Conservation (phyloP, 2,888 invertebrate species). For the Druceiella hillmani region DNA sequence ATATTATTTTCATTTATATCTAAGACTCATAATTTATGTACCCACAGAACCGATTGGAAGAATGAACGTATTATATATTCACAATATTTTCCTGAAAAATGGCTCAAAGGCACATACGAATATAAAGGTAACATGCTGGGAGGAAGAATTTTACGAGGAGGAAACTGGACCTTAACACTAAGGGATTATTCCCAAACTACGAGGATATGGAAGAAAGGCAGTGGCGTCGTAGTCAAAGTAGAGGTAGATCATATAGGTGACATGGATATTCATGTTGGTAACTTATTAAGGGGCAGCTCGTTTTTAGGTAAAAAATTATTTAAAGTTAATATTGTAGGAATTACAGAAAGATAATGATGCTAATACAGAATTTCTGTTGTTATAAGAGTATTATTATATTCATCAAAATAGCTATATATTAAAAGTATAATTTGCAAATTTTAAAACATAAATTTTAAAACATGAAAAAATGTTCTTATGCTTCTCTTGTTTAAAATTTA, state of each 20-base stretch:
- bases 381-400: no score
- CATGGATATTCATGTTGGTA: conserved; percentile 70
- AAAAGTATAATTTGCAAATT: no score
- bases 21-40: no score
- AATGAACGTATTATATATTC: conserved; percentile 65
- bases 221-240: conserved; percentile 54
- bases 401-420: no score
- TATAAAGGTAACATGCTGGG: conserved; percentile 58
- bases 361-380: no score
- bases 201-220: conserved; percentile 52
- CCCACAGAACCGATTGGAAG: conserved; percentile 61
- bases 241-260: conserved; percentile 71
- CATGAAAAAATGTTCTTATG: no score
- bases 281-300: conserved; percentile 62
- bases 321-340: no score
- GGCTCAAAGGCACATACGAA: conserved; percentile 57
- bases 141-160: conserved; percentile 55
- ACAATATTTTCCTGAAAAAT: conserved; percentile 79
- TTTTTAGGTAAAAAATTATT: conserved; percentile 50
- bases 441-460: no score
- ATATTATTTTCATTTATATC: no score
- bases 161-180: conserved; percentile 70
- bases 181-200: conserved; percentile 66
- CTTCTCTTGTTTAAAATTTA: no score
- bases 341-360: no score